Percentiles rank a stretch among this genome's conserved stretches.
Conservation (phyloP, 2,888 invertebrate genomes). For the Camptogramma bilineatum region DNA sequence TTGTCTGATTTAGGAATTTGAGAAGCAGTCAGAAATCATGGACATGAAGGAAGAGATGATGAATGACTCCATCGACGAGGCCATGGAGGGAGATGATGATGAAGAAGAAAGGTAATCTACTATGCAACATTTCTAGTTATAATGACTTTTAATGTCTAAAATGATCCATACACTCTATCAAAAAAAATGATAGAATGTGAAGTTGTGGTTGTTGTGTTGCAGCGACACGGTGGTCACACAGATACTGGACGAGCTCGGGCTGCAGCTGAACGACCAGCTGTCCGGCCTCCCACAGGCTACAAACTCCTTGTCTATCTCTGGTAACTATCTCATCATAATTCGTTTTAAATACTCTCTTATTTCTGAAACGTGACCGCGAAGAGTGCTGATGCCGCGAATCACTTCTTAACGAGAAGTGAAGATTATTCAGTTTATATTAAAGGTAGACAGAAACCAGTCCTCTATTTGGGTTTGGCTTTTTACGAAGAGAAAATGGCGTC, state of each 20-base stretch:
- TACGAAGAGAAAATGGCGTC: no score
- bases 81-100: constrained; percentile 99
- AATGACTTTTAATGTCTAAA: background rate
- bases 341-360: background rate
- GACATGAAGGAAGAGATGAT: constrained; percentile 99
- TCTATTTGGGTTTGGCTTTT: no score
- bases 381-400: no score
- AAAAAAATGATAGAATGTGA: background rate
- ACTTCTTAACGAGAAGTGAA: no score
- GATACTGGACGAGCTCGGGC: constrained; percentile 98
- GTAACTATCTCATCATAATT: constrained; percentile 46
- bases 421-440: no score
- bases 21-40: constrained; percentile 99
- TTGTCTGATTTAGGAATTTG: constrained; percentile 92
- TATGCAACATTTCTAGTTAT: background rate
- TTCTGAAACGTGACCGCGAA: background rate
- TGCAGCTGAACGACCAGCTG: constrained; percentile 96
- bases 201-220: constrained; percentile 48
- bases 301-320: constrained; percentile 84
- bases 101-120: constrained; percentile 95
- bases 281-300: constrained; percentile 92
- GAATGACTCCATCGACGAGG: constrained; percentile 99
- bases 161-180: background rate
- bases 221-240: constrained; percentile 98
- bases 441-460: no score